Percentiles rank a stretch among this genome's conserved stretches.
phyloP scores from a whole-genome alignment of 2,888 invertebrate genomes.

The Tinea trinotella region DNA sequence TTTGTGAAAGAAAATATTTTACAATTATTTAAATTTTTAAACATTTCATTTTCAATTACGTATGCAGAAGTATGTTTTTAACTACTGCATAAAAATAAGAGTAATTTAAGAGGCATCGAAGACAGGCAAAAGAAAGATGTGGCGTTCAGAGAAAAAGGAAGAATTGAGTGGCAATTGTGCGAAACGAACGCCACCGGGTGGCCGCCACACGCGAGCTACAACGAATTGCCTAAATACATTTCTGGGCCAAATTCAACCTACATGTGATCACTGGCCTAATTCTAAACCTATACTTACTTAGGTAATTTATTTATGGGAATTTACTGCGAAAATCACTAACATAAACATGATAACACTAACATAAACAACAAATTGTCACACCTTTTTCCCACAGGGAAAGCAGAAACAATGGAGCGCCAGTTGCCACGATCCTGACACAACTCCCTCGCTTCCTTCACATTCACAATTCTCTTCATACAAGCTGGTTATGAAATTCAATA shows the following conservation, averaged over 20 bases:
- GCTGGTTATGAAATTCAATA: too few relatives aligned
- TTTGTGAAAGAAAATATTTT: conserved; percentile 23
- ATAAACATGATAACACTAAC: too few relatives aligned
- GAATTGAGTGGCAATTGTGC: conserved; percentile 43
- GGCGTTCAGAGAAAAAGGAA: conserved; percentile 40
- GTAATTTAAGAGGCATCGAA: conserved; percentile 44
- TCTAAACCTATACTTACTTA: too few relatives aligned
- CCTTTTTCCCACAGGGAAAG: too few relatives aligned
- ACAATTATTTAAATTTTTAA: conserved; percentile 25
- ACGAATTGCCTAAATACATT: conserved; percentile 2
- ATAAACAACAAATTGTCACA: too few relatives aligned
- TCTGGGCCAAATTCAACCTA: neutral
- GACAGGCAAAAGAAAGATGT: conserved; percentile 36
- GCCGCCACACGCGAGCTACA: conserved; percentile 43
- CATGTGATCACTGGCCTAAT: too few relatives aligned
- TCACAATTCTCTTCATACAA: too few relatives aligned
- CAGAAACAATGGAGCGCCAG: too few relatives aligned
- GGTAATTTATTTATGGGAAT: too few relatives aligned
- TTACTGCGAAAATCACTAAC: too few relatives aligned
- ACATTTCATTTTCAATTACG: neutral
- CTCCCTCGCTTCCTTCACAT: too few relatives aligned
- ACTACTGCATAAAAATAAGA: conserved; percentile 28
- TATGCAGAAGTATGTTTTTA: neutral
- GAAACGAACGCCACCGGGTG: conserved; percentile 37
- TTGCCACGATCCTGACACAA: too few relatives aligned